Evolutionary conservation across 2,797 vertebrate species (phyloP), one percentile per base, ranked within the genome.

Genomic region (Hapalemur alaotrensis): DNA sequence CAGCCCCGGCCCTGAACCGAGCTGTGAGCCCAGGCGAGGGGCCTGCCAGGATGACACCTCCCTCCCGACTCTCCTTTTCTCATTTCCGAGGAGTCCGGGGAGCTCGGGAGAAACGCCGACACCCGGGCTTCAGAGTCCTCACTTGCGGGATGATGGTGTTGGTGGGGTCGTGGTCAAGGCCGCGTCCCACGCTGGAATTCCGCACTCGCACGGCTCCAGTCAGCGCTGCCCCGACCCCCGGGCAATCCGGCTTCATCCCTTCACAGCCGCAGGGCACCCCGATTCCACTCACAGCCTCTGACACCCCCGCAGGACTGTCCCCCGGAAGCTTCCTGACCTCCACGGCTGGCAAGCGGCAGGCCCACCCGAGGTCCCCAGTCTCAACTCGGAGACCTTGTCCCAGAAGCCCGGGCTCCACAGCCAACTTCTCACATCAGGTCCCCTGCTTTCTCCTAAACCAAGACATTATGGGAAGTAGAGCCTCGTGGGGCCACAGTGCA

Each of bases 21-120:
- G 5, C n/a, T 20, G 25, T 10, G 13, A 15, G 70, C 12, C n/a
- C 18, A 2, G 4, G 25, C 18, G 0, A 10, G 32, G 22, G 22
- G 12, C 61, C 18, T 7, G 11, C 0, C 0, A 0, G 15, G 18
- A 38, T 38, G 38, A 38, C 38, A 38, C 17, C 9, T 35, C 59
- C 32, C 0, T 12, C 30, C 28, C n/a, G 14, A 25, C 11, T 18
- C 43, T 50, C 13, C 1, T 22, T n/a, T 67, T 23, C 48, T 28
- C 28, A 4, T 20, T 12, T 5, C 25, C 5, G 38, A 5, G 8
- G 52, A 73, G 35, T 43, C 14, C 14, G 18, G 50, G 2, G 30
- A 38, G 18, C 11, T 22, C 5, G 15, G 23, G 28, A 32, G 18
- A 20, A 32, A 5, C 17, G 20, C 15, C 1, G 17, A 7, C 59